Evolutionary conservation across 2,113 vertebrate species (phyloP).

Genomic region (Dasyornis broadbenti): DNA sequence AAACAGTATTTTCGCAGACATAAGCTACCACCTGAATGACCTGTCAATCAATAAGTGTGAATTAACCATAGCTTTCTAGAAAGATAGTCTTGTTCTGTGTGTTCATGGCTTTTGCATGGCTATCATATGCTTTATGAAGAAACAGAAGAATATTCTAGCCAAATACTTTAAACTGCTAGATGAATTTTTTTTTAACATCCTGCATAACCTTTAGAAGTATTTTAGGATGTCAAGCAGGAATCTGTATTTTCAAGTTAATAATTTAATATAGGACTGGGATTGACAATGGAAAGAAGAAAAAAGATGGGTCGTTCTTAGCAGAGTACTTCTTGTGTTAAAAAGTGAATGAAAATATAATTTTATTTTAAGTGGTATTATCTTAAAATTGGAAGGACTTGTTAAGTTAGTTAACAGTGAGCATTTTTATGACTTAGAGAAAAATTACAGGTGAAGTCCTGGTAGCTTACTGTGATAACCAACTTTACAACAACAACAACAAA

Average conservation of each 20-base stretch:
- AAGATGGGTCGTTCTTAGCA: neutral
- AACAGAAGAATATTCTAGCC: neutral
- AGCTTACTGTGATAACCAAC: neutral
- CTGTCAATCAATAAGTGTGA: neutral
- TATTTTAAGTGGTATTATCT: neutral
- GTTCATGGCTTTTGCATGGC: slow-evolving; percentile 23
- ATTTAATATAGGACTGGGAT: neutral
- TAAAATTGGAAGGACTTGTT: neutral
- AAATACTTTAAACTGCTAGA: neutral
- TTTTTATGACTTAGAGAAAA: neutral
- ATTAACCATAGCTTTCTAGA: neutral
- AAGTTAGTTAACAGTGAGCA: neutral
- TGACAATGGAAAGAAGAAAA: neutral
- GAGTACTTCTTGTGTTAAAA: neutral
- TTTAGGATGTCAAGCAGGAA: neutral
- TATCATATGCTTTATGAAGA: neutral
- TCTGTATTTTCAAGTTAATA: neutral
- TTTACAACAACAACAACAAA: neutral
- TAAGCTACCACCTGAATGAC: neutral
- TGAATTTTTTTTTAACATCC: neutral
- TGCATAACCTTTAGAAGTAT: neutral
- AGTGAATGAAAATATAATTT: neutral
- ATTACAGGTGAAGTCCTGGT: neutral
- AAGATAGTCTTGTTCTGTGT: neutral
- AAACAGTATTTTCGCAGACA: neutral